phyloP scores from a whole-genome alignment of 2,797 vertebrate species.

The Thripadectes ignobilis region DNA sequence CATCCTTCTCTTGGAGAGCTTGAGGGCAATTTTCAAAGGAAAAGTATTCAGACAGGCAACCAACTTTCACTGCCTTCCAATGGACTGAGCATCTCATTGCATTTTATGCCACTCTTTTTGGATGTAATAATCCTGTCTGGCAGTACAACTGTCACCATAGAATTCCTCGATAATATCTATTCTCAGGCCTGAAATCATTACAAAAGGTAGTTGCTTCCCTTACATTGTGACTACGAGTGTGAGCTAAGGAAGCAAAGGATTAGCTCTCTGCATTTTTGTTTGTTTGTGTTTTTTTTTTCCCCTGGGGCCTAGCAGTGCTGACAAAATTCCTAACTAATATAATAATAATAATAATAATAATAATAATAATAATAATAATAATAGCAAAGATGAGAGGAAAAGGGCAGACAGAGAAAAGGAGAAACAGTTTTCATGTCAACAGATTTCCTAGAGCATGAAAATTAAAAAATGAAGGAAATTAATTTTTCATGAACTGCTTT shows the following conservation, averaged over 20 bases:
- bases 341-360: no score
- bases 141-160: not conserved
- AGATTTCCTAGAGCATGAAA: constrained; percentile 34
- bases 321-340: not conserved
- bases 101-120: not conserved
- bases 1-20: not conserved
- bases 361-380: no score
- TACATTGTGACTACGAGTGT: not conserved
- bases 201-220: not conserved
- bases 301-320: not conserved
- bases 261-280: not conserved
- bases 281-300: not conserved
- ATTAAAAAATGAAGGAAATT: constrained; percentile 67
- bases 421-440: not conserved
- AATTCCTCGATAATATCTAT: not conserved
- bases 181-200: not conserved
- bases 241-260: not conserved
- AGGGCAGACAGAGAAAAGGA: not conserved
- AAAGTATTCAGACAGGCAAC: not conserved
- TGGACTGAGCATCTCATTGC: not conserved
- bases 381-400: fast-evolving
- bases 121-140: not conserved
- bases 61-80: not conserved
- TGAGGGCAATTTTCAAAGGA: not conserved
- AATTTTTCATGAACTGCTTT: constrained; percentile 64